Evolutionary conservation across 2,113 vertebrate species (phyloP).

Genomic region (Ginglymostoma cirratum): DNA sequence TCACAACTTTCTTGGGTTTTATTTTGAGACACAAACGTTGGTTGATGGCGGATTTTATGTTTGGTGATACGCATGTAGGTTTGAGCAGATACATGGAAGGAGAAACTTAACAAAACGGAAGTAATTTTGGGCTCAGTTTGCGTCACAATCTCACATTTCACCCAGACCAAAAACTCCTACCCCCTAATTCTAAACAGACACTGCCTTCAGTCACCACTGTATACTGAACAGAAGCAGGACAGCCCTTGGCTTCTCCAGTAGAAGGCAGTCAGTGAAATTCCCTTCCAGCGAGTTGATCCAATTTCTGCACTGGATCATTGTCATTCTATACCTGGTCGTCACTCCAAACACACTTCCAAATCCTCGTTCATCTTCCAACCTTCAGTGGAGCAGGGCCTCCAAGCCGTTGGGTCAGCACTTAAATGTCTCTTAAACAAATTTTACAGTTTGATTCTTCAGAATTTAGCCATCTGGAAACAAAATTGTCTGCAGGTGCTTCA

Average conservation of each 20-base stretch:
- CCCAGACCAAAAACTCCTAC: neutral
- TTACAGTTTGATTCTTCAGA: slow-evolving; percentile 23
- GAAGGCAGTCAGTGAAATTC: neutral
- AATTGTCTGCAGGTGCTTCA: slow-evolving; percentile 28
- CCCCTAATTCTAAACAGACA: neutral
- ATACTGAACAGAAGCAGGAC: neutral
- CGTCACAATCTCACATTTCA: neutral
- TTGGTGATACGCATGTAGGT: neutral
- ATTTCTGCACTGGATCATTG: neutral
- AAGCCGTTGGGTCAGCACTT: neutral
- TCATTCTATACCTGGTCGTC: neutral
- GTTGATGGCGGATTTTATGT: neutral
- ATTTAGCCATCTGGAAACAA: slow-evolving; percentile 14
- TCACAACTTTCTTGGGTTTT: neutral
- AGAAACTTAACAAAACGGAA: neutral
- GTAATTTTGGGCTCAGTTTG: neutral
- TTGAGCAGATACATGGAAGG: neutral
- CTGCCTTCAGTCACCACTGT: neutral
- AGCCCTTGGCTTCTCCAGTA: neutral
- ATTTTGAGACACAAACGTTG: too few relatives aligned
- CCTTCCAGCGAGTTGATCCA: neutral
- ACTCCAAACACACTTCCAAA: neutral
- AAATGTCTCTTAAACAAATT: slow-evolving; percentile 13
- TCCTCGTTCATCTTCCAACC: neutral
- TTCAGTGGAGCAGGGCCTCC: neutral